Base-by-base conservation (phyloP, 2,888 invertebrate species). In the Aspidiotus rigidus region DNA sequence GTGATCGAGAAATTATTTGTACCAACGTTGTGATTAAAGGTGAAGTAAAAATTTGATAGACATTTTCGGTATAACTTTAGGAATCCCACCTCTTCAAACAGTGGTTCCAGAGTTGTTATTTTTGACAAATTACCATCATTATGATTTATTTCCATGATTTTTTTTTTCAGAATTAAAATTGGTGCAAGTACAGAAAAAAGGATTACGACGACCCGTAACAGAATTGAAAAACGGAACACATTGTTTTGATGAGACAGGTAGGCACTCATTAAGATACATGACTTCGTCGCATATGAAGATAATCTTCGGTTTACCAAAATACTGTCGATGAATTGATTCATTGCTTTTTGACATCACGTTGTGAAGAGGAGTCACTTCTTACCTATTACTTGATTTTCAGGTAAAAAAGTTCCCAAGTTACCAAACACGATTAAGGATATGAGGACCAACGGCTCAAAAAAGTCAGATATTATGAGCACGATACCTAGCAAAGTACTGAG, bases 321-420 rank as follows among this genome's bases (percentile, higher is more conserved):
- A 15, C 55, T 55, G 13, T 55, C 16, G 8, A 7, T 11, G n/a
- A 16, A 7, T 8, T 60, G 13, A 60, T n/a, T n/a, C n/a, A n/a
- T n/a, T n/a, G 1, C 28, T 28, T 1, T 28, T 28, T 5, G 28
- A 28, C 3, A 53, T 53, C 15, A 53, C 1, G 13, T 15, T 53
- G 3, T 28, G 28, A 28, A 28, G 28, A 28, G 28, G 5, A 28
- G 28, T 28, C 28, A 7, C 6, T 13, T 53, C 44, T 10, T 40
- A 54, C 13, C 5, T 28, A 28, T 28, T 5, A 28, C 28, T 28
- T 28, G 5, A 28, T 28, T 28, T 28, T 7, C 44, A 69, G 69
- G 69, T 54, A 78, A 80, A 67, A 88, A 88, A 39, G 88, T 88
- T 80, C 91, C 90, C 64, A 87, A 86, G 76, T 89, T 91, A 87